Evolutionary conservation across 2,797 vertebrate species (phyloP).

Genomic region (Scyliorhinus canicula): DNA sequence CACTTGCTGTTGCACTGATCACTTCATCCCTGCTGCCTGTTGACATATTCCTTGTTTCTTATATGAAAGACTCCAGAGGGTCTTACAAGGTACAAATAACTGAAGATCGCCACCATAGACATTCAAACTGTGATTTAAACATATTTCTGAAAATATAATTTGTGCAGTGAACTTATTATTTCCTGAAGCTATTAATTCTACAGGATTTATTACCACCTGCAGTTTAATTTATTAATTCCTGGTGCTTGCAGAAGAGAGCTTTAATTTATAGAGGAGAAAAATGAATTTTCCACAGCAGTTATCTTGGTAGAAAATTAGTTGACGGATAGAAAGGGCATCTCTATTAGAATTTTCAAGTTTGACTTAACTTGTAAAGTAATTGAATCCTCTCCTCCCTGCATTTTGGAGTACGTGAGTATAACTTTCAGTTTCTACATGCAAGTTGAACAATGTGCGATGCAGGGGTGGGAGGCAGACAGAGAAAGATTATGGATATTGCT

Average conservation of each 20-base stretch:
- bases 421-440: background rate
- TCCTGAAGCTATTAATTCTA: background rate
- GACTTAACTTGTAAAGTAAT: background rate
- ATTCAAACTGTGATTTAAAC: background rate
- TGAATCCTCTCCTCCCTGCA: too few species aligned
- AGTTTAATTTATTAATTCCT: background rate
- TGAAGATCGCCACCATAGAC: background rate
- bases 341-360: background rate
- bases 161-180: background rate
- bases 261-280: background rate
- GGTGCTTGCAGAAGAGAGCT: background rate
- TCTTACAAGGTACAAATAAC: constrained; percentile 78
- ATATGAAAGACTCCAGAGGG: constrained; percentile 90
- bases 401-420: background rate
- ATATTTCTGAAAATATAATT: background rate
- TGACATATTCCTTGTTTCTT: constrained; percentile 96
- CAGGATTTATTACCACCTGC: background rate
- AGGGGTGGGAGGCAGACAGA: background rate
- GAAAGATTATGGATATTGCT: background rate
- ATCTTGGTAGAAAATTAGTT: background rate
- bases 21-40: constrained; percentile 91
- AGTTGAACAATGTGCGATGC: background rate
- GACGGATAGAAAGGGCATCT: background rate
- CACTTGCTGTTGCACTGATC: constrained; percentile 84
- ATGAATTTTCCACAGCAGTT: background rate